A percentile compares a stretch with the other conserved stretches of the same genome.
Conservation (phyloP, 2,113 vertebrate genomes). For the Cololabis saira region DNA sequence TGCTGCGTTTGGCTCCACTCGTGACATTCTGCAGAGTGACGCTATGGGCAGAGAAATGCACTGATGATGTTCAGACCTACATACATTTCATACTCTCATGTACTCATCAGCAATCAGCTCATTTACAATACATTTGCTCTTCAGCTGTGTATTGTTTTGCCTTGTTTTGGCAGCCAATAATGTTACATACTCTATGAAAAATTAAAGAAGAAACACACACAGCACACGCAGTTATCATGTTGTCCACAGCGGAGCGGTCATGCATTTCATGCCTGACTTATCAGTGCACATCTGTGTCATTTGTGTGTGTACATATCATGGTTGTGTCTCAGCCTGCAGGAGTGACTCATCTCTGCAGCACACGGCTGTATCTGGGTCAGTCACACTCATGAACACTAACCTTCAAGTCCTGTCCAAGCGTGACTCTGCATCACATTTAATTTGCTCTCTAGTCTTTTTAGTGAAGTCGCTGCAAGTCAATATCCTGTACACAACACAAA, state of each 20-base stretch:
- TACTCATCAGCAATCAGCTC: not conserved
- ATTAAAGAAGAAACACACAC: too few relatives aligned
- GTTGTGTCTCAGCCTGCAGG: conserved; percentile 22
- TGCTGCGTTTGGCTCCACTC: not conserved
- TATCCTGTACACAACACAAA: too few relatives aligned
- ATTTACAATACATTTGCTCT: not conserved
- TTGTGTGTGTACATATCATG: conserved; percentile 2
- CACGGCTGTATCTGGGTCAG: conserved; percentile 71
- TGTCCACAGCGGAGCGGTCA: not conserved
- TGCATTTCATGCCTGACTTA: not conserved
- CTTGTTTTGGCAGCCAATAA: not conserved
- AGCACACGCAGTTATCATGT: not conserved
- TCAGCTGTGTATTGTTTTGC: not conserved
- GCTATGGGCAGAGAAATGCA: not conserved
- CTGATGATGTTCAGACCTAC: not conserved
- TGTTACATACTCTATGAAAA: not conserved
- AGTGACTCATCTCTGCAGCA: conserved; percentile 80
- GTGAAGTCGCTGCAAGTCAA: too few relatives aligned
- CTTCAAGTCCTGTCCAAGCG: not conserved
- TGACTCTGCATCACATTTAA: too few relatives aligned
- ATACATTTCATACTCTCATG: not conserved
- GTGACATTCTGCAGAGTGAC: not conserved
- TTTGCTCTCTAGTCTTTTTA: too few relatives aligned
- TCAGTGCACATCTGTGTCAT: conserved; percentile 12
- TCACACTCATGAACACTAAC: not conserved